Base-by-base conservation (phyloP, 1,140 invertebrate genomes). In the Drosophila watanabei region DNA sequence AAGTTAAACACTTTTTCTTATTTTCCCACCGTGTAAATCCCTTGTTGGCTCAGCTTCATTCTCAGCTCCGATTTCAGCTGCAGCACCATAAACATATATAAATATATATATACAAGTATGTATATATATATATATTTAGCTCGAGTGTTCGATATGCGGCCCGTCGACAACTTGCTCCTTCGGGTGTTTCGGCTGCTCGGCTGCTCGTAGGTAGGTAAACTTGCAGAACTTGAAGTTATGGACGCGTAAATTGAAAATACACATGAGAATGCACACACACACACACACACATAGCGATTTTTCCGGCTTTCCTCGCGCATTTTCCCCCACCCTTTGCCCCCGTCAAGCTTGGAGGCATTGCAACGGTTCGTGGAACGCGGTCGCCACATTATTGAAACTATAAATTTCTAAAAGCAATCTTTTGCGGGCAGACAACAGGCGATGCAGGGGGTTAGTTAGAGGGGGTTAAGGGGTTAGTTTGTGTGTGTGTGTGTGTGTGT, bases 201-300 rank as follows among this genome's bases (percentile, higher is more conserved):
- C 52, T 30, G 46, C 35, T 73, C 58, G 72, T 52, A 52, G 51
- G 61, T 77, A 81, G 66, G 69, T 72, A 89, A 89, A 89, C 81
- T 89, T 90, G 79, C 81, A 85, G 76, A 89, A 89, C 82, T 89
- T 90, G 70, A 90, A 89, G 86, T 89, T 90, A 89, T 90, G 86
- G 86, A 90, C 86, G 87, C 86, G 86, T 89, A 89, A 89, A 89
- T 89, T 89, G 86, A 89, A 89, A 89, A 89, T 90, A 90, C 85
- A 89, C 86, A 89, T 85, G 85, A 88, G 86, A 77, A 48, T 75
- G 60, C 58, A 80, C 35, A 64, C 51, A 51, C 37, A 41, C 28
- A 30, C 10, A 61, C 13, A 32, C 16, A 30, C 20, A 54, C 52
- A 71, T 35, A 20, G 39, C 52, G 32, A 57, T 28, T 64, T 59